Base-by-base conservation (phyloP, 2,888 invertebrate genomes). In the Tiliacea citrago region DNA sequence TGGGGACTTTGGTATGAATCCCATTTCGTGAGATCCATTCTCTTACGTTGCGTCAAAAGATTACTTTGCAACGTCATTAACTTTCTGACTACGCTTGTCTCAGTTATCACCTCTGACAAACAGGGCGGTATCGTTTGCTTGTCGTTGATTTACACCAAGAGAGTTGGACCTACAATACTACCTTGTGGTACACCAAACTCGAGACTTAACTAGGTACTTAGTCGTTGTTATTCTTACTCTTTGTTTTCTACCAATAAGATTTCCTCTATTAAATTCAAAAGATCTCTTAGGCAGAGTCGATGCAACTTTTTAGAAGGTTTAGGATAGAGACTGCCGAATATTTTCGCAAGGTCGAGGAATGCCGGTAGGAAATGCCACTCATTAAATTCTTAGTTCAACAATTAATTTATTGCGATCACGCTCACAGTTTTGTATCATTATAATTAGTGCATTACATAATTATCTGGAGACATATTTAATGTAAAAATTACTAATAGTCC, bases 151-250 rank as follows among this genome's bases (percentile, higher is more conserved):
- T 4, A 24, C 7, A 65, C 6, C 21, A 49, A 65, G 29, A 71
- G 35, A 68, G 21, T 39, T 72, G 49, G 29, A 70, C 42, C 29
- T 49, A 29, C 29, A 35, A 42, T 51, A 45, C 13, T 71, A 24
- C 72, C 73, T 60, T 73, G 72, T 2, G 60, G 42, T n/a, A 45
- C 60, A 60, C 73, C 42, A n/a, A 49, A n/a, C 24, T 49, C 24
- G 3, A 24, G 7, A 24, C 16, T 49, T n/a, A 45, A 7, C 18
- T 47, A 13, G 12, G 47, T 7, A 63, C 9, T 55, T 24, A 0
- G 24, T 57, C 9, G 16, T 24, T 1, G 16, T 57, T 69, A 68
- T 68, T 68, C 29, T n/a, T 51, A 39, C 9, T 55, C 9, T 35
- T 47, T 68, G 6, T 45, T 47, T 21, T 21, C 18, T 42, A n/a